Percentiles rank a stretch among this genome's conserved stretches.
These are phyloP conservation scores for Dryoscopus gambensis DNA, from an alignment of 2,113 vertebrate genomes.

Conservation along the genomic window DNA sequence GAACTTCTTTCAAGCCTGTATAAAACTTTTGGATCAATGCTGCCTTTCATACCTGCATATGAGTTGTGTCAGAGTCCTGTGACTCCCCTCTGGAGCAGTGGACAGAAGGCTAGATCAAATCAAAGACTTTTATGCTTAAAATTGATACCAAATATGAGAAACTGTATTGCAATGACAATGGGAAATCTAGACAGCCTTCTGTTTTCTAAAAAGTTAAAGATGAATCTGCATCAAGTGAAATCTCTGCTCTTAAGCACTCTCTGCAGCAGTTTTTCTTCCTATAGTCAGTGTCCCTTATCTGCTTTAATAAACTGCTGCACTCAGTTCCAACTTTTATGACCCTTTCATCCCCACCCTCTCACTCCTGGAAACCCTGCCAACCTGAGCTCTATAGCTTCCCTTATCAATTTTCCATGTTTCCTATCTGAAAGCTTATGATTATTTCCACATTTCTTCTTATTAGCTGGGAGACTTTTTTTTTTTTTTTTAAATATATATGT, in stretches of 20 bases:
- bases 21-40: background rate
- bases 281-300: background rate
- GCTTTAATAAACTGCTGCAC: background rate
- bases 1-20: background rate
- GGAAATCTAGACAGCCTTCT: background rate
- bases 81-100: background rate
- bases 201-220: background rate
- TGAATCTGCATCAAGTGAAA: background rate
- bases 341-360: background rate
- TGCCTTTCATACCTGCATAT: background rate
- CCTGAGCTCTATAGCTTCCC: background rate
- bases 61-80: background rate
- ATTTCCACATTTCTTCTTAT: background rate
- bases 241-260: background rate
- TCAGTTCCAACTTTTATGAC: background rate
- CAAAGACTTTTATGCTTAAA: background rate
- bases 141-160: background rate
- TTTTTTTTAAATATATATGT: background rate
- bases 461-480: background rate
- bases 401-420: background rate
- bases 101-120: background rate
- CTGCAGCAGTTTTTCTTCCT: background rate
- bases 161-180: background rate
- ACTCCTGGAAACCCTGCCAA: background rate
- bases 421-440: background rate